Evolutionary conservation across 2,888 invertebrate genomes (phyloP), one percentile per base, ranked within the genome.

Genomic region (Xestoiulus laeticollis): DNA sequence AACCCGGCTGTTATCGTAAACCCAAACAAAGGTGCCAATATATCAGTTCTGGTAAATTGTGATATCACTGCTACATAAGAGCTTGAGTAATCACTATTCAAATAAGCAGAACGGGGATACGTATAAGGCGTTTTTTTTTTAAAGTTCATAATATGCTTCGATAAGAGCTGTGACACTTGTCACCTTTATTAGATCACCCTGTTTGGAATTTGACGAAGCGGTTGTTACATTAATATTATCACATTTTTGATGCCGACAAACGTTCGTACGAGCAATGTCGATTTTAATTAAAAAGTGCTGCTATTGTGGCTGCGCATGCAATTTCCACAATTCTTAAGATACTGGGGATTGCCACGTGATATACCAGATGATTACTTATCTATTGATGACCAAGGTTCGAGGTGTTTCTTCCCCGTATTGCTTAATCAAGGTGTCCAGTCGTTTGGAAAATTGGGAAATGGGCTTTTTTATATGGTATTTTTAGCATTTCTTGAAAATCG

Each of bases 51-150:
- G 22, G 22, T 68, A 68, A 68, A 22, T 68, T 4, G 26, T 68
- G 68, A 26, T 68, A 68, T 68, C 68, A 68, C 26, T 26, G 68
- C 22, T 68, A 26, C 68, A 68, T 68, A 68, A 68, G 68, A 68
- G 68, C 22, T 68, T 68, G 68, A 26, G 26, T 68, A 68, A 68
- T 68, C 68, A 68, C 68, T 68, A 68, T 68, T 68, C 68, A 68
- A 68, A 68, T 68, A 68, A 68, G 68, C 26, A 8, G 68, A 26
- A 8, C 26, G 26, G 12, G 10, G 12, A 68, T 26, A 68, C 68
- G 6, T 2, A 44, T 44, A 68, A n/a, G 22, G 68, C 26, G 22
- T 68, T 38, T 38, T 38, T 68, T 68, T 48, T 48, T 68, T 68
- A 0, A 5, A 26, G 68, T 68, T 68, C 26, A 26, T 68, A 26